Evolutionary conservation across 2,888 invertebrate species (phyloP).

Genomic region (Drosophila trichaetosa): DNA sequence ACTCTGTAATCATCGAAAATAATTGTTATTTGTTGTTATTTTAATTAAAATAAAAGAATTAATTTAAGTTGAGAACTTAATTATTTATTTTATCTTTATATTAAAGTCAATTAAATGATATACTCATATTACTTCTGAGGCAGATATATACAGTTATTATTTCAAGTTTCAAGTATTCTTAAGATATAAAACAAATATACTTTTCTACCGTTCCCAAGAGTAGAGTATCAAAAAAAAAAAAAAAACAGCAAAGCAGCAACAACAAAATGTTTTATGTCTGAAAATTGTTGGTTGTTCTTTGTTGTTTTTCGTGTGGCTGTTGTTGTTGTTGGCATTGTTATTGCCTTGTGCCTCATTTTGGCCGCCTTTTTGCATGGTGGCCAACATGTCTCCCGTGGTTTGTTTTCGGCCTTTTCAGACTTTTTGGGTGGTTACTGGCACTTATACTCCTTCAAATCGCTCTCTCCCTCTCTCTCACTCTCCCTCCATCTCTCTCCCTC

Average conservation of each 20-base stretch:
- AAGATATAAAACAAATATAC: background rate
- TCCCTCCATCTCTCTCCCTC: background rate
- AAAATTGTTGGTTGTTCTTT: constrained; percentile 67
- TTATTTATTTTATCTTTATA: background rate
- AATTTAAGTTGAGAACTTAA: too few relatives aligned
- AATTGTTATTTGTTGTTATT: background rate
- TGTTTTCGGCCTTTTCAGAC: constrained; percentile 50
- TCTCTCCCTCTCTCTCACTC: background rate
- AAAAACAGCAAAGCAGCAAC: constrained; percentile 37
- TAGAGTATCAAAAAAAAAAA: constrained; percentile 1
- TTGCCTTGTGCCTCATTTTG: constrained; percentile 40
- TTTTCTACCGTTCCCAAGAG: background rate
- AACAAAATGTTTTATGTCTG: constrained; percentile 73
- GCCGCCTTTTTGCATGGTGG: constrained; percentile 68
- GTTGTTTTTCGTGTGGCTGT: background rate
- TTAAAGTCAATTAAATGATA: background rate
- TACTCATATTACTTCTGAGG: too few relatives aligned
- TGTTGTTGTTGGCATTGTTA: constrained; percentile 43
- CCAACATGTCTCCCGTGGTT: constrained; percentile 78
- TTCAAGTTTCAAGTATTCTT: background rate
- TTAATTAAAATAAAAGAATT: background rate
- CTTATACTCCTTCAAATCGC: constrained; percentile 24
- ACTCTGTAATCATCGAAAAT: background rate
- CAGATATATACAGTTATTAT: background rate
- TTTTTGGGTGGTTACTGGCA: constrained; percentile 67